phyloP scores from a whole-genome alignment of 2,113 vertebrate genomes.

The Osmerus eperlanus region DNA sequence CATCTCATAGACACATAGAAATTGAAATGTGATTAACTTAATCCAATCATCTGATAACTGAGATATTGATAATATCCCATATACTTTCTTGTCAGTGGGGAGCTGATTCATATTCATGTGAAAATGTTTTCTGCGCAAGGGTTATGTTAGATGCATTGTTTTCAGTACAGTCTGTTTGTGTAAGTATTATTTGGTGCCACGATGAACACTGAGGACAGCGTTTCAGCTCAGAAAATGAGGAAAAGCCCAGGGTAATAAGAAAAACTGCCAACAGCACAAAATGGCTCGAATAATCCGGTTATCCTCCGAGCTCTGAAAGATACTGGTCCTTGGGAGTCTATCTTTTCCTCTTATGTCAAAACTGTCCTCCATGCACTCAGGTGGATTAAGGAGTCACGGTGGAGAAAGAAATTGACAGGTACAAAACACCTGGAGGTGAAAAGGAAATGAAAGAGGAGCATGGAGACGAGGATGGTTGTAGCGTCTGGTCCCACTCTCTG shows the following conservation, averaged over 20 bases:
- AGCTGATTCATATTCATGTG: neutral
- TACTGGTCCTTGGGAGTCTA: conserved; percentile 64
- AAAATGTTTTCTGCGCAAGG: neutral
- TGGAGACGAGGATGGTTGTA: neutral
- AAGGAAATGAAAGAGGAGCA: neutral
- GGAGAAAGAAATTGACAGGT: conserved; percentile 65
- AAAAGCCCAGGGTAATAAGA: conserved; percentile 49
- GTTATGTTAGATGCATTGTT: conserved; percentile 6
- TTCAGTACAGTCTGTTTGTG: conserved; percentile 29
- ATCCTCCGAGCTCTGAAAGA: conserved; percentile 62
- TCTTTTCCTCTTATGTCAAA: conserved; percentile 72
- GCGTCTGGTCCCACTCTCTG: neutral
- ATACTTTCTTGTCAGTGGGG: neutral
- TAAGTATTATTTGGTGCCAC: conserved; percentile 47
- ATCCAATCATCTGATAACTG: neutral
- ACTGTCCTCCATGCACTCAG: conserved; percentile 73
- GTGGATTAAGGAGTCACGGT: conserved; percentile 65
- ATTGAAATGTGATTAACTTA: conserved; percentile 3
- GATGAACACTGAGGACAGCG: conserved; percentile 50
- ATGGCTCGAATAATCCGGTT: conserved; percentile 67
- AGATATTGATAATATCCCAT: neutral
- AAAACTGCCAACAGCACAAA: conserved; percentile 68
- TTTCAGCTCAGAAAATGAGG: conserved; percentile 55
- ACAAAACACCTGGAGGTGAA: conserved; percentile 47
- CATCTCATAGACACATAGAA: neutral